phyloP scores from a whole-genome alignment of 2,888 invertebrate genomes.

The Argyresthia goedartella region DNA sequence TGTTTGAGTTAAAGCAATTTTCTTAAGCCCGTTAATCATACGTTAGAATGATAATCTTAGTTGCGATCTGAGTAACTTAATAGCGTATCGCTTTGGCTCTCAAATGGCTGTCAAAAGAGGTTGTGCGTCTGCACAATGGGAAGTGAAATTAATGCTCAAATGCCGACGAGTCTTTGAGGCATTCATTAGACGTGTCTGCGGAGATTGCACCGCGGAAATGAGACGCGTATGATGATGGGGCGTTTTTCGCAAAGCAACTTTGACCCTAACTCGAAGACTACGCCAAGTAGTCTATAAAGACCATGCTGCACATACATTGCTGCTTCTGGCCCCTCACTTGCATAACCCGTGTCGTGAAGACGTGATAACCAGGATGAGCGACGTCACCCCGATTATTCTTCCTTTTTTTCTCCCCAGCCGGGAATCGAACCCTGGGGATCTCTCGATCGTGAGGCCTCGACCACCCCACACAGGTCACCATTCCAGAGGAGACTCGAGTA shows the following conservation, averaged over 20 bases:
- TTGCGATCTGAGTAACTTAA: slow-evolving; percentile 21
- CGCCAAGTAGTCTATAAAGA: too few relatives aligned
- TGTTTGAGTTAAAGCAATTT: neutral
- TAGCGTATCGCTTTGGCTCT: slow-evolving; percentile 36
- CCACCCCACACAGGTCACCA: too few relatives aligned
- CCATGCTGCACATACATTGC: too few relatives aligned
- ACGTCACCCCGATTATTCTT: too few relatives aligned
- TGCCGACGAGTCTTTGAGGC: slow-evolving; percentile 19
- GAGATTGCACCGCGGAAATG: slow-evolving; percentile 27
- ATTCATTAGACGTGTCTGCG: slow-evolving; percentile 35
- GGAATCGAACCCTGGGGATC: too few relatives aligned
- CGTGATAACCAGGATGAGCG: too few relatives aligned
- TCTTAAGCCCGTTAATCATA: slow-evolving; percentile 26
- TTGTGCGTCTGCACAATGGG: slow-evolving; percentile 35
- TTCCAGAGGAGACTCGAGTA: too few relatives aligned
- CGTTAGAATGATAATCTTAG: slow-evolving; percentile 5
- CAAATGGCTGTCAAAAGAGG: slow-evolving; percentile 40
- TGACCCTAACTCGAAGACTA: slow-evolving; percentile 16
- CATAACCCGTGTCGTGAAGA: too few relatives aligned
- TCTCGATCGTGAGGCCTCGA: too few relatives aligned
- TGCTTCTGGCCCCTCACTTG: too few relatives aligned
- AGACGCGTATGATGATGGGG: slow-evolving; percentile 27
- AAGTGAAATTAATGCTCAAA: slow-evolving; percentile 39
- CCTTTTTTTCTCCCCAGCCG: too few relatives aligned
- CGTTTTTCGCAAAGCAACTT: slow-evolving; percentile 29